Evolutionary conservation across 1,140 invertebrate genomes (phyloP).

Genomic region (Diachasmimorpha longicaudata): DNA sequence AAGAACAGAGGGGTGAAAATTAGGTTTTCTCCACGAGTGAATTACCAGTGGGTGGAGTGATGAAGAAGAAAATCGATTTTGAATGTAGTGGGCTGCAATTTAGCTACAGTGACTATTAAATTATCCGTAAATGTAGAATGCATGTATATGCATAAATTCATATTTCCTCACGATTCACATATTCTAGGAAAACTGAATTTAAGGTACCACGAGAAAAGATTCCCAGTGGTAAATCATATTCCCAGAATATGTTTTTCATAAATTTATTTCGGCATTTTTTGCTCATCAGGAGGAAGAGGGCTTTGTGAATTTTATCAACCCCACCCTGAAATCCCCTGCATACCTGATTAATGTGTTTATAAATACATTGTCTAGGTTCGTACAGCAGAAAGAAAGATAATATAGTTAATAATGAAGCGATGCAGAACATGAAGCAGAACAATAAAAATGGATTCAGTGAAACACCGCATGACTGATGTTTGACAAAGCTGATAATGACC

Average conservation of each 20-base stretch:
- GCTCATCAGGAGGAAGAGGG: neutral
- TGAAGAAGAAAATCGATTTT: neutral
- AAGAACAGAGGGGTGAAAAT: neutral
- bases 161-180: neutral
- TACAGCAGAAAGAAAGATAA: neutral
- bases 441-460: neutral
- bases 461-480: neutral
- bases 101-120: neutral
- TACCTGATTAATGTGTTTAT: neutral
- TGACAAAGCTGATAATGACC: neutral
- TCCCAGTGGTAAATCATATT: neutral
- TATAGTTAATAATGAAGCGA: neutral
- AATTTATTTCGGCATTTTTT: neutral
- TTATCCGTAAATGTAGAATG: neutral
- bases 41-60: neutral
- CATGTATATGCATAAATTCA: neutral
- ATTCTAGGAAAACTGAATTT: neutral
- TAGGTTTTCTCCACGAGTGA: neutral
- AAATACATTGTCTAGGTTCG: neutral
- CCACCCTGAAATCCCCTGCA: neutral
- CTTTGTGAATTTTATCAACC: neutral
- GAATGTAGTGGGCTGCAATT: neutral
- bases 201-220: neutral
- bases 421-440: neutral
- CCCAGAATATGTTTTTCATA: neutral